Conservation (phyloP, 1,140 invertebrate genomes). For the Papilio xuthus region DNA sequence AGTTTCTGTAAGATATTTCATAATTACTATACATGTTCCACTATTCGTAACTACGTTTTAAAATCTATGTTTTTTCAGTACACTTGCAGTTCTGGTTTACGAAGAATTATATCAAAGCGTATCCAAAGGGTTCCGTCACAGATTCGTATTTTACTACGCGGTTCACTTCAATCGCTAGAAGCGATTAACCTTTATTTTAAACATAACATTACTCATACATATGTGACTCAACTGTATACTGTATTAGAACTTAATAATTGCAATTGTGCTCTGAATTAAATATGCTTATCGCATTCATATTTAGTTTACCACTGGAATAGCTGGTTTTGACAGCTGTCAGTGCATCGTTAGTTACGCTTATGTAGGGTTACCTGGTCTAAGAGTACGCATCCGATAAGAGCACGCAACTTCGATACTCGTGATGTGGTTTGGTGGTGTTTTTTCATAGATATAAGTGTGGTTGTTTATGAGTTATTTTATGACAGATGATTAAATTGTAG, state of each 20-base stretch:
- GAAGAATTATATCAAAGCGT: not conserved
- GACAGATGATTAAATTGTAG: too few relatives aligned
- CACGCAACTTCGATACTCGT: too few relatives aligned
- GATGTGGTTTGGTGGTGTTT: too few relatives aligned
- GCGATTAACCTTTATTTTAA: constrained; percentile 2
- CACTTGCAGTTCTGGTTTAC: not conserved
- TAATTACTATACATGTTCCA: not conserved
- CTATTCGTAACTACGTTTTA: not conserved
- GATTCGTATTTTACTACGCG: not conserved
- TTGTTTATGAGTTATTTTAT: too few relatives aligned
- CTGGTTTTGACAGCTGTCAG: not conserved
- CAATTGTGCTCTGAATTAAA: not conserved
- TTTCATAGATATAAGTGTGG: too few relatives aligned
- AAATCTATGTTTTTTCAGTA: not conserved
- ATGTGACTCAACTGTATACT: not conserved
- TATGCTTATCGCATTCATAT: not conserved
- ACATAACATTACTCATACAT: constrained; percentile 20
- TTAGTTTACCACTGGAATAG: not conserved
- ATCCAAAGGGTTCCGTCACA: constrained; percentile 3
- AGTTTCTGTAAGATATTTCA: too few relatives aligned
- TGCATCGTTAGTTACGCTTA: not conserved
- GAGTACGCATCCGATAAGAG: too few relatives aligned
- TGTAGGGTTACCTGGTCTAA: too few relatives aligned
- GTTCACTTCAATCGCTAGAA: not conserved
- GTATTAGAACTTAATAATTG: not conserved